Evolutionary conservation across 2,888 invertebrate species (phyloP).

Genomic region (Epicampocera succincta): DNA sequence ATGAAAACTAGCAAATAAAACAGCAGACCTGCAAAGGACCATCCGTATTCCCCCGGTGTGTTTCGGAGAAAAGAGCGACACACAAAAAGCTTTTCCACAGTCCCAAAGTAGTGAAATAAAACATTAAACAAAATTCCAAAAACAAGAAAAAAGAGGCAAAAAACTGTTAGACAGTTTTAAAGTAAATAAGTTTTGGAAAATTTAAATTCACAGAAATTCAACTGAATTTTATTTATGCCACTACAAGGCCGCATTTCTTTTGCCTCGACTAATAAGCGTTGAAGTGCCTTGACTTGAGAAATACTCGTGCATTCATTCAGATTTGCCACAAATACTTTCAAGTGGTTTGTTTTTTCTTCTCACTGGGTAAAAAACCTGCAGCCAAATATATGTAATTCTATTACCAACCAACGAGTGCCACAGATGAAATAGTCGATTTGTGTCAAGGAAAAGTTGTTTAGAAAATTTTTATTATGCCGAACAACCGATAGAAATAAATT

Average conservation of each 20-base stretch:
- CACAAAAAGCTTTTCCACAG: too few species aligned
- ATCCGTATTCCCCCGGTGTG: background rate
- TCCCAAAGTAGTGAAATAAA: too few species aligned
- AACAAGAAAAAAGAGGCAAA: too few species aligned
- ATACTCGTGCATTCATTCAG: background rate
- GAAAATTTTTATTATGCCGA: background rate
- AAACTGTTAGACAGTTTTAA: too few species aligned
- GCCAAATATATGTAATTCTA: slow-evolving; percentile 15
- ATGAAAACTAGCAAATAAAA: slow-evolving; percentile 5
- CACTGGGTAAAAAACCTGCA: background rate
- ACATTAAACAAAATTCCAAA: too few species aligned
- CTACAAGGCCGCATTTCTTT: slow-evolving; percentile 1
- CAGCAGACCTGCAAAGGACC: slow-evolving; percentile 11
- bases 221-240: background rate
- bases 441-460: background rate
- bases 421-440: slow-evolving; percentile 1
- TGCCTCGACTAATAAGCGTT: too few species aligned
- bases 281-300: too few species aligned
- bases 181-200: too few species aligned
- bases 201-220: too few species aligned
- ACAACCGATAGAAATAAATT: background rate
- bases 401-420: background rate
- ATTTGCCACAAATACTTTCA: background rate
- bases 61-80: background rate
- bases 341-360: background rate